Evolutionary conservation across 2,888 invertebrate species (phyloP), one percentile per base, ranked within the genome.

Genomic region (Epirrhoe tristata): DNA sequence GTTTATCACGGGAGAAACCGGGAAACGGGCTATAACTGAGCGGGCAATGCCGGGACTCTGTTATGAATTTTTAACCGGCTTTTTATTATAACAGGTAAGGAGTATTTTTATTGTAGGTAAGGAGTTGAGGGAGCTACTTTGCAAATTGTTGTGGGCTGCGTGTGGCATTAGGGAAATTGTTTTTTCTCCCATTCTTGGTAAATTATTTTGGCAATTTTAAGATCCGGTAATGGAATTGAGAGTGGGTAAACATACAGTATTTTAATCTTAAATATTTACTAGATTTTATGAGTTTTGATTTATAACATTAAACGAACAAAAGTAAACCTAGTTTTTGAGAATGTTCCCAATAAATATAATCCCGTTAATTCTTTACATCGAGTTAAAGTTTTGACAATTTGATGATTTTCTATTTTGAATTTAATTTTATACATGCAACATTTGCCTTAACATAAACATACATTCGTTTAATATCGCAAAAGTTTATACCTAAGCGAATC

Each of bases 1-100:
- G 63, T 73, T 77, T 68, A 82, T 79, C 77, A 86, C 86, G 82
- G 77, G 77, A 69, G 72, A 75, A 70, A 63, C 73, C 70, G 76
- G 74, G 75, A 72, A 73, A 72, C 69, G 73, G 74, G 78, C 76
- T 74, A 81, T 84, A 83, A 83, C 84, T 82, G 74, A 79, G 75
- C 82, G 84, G 77, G 81, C 83, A 81, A 79, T 69, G 66, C 67
- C 65, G 66, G 64, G 63, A 76, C 72, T 71, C 54, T 67, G 73
- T 73, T 73, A 73, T 73, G 73, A 73, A 74, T 74, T 74, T 72
- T 74, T 69, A 73, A 73, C 67, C 68, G 46, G 55, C 64, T 64
- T 67, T 74, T 70, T 73, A 73, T 72, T 71, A 66, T 63, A 71
- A 62, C 72, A 74, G 72, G 72, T 72, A 67, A 70, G 67, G 67